Evolutionary conservation across 2,797 vertebrate species (phyloP), one percentile per base, ranked within the genome.

Genomic region (Dermochelys coriacea): DNA sequence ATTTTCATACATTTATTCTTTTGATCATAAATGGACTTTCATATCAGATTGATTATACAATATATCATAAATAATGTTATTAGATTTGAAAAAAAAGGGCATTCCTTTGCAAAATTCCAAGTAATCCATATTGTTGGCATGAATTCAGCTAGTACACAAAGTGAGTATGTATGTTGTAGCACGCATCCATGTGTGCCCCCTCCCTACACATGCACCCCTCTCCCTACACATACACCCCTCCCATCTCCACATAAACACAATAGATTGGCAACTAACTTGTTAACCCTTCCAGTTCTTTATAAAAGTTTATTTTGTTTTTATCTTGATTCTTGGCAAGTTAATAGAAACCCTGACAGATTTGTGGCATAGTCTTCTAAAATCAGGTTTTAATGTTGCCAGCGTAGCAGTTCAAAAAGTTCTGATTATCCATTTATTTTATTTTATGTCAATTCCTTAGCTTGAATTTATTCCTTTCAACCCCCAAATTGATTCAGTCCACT

Each of bases 351-450:
- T 85, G 75, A 80, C 37, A 84, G 84, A 80, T 92, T 37, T 86
- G 87, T 85, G 86, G 27, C 88, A 64, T 84, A 83, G 82, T 49
- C 51, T 87, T 91, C 51, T 57, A 57, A 57, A 57, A 23, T 54
- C 21, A 57, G 55, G 5, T 57, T 55, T 57, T 57, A 57, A 27
- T 57, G 25, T 57, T 57, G 29, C 27, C 12, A 27, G 21, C 55
- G 29, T 29, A 57, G 10, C 25, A 27, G 27, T 29, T 57, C 27
- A 57, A 57, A 57, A 29, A 27, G 27, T 57, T 12, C 55, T 57
- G 55, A 57, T 57, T 57, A 57, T 57, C 55, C 59, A 10, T 91
- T 90, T 96, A 61, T 84, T 86, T 89, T 75, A 93, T 93, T 94
- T 86, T 31, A 41, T 89, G 54, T 19, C 50, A 90, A 34, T 19